Percentiles rank a stretch among this genome's conserved stretches.
These are phyloP conservation scores for Galagoides demidoff DNA, from an alignment of 2,797 vertebrate genomes.

Conservation along the genomic window DNA sequence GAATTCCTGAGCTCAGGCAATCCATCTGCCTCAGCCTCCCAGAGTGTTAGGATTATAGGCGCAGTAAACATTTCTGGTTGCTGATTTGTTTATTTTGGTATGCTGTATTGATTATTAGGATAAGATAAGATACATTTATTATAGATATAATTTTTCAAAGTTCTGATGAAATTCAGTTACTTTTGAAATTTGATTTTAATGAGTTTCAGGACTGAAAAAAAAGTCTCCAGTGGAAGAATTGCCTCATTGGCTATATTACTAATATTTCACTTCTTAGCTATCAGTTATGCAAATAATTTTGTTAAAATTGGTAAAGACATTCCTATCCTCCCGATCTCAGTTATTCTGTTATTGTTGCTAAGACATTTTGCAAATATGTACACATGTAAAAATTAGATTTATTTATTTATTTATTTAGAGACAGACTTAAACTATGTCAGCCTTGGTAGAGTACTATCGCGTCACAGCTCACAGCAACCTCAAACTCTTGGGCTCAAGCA, in stretches of 20 bases:
- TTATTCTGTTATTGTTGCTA: conserved; percentile 40
- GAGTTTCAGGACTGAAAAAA: conserved; percentile 17
- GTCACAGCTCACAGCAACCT: no score
- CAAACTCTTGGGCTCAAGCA: no score
- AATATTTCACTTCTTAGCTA: neutral
- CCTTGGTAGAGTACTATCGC: no score
- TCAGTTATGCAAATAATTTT: neutral
- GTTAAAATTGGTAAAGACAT: neutral
- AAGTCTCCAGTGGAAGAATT: neutral
- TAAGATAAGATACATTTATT: neutral
- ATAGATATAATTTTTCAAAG: neutral
- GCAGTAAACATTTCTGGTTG: neutral
- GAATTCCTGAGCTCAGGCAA: no score
- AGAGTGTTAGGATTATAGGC: no score
- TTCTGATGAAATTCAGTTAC: conserved; percentile 17
- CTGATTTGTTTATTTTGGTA: neutral
- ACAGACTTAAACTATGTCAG: no score
- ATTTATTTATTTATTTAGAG: neutral
- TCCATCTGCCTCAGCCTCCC: no score
- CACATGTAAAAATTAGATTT: neutral
- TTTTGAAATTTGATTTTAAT: conserved; percentile 17
- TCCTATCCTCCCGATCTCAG: neutral
- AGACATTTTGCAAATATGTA: neutral
- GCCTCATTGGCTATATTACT: neutral
- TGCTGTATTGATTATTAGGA: neutral